Conservation (phyloP, 1,140 invertebrate species). For the Trinorchestia longiramus region DNA sequence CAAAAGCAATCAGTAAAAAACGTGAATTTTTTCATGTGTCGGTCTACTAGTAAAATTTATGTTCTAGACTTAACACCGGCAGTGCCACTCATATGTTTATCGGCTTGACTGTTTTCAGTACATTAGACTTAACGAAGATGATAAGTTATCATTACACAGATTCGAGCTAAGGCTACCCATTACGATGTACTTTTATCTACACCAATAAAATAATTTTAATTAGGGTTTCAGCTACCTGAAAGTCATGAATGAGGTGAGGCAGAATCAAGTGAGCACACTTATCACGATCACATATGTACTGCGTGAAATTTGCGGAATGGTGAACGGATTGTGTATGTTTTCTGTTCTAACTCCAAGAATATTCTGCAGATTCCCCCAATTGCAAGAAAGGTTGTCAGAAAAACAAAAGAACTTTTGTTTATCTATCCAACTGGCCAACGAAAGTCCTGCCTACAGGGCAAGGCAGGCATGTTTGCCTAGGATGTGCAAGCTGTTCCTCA, state of each 20-base stretch:
- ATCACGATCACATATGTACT: not conserved
- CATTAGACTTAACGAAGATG: not conserved
- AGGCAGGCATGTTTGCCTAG: not conserved
- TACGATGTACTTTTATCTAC: not conserved
- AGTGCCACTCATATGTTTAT: not conserved
- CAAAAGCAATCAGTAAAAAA: too few species aligned
- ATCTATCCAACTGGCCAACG: not conserved
- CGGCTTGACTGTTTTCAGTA: not conserved
- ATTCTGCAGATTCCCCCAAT: not conserved
- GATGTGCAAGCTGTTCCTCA: not conserved
- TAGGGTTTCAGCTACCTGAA: not conserved
- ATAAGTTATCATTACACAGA: not conserved
- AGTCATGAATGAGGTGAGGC: not conserved
- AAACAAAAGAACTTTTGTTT: not conserved
- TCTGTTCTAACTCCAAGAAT: not conserved
- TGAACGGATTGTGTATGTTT: not conserved
- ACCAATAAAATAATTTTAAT: not conserved
- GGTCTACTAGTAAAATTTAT: too few species aligned
- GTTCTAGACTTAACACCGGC: not conserved
- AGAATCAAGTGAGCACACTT: not conserved
- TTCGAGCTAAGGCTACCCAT: not conserved
- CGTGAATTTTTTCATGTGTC: too few species aligned
- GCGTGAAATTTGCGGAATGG: not conserved
- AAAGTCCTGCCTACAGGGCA: not conserved
- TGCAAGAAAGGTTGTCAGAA: not conserved